Base-by-base conservation (phyloP, 2,797 vertebrate species). In the Carduelis carduelis region DNA sequence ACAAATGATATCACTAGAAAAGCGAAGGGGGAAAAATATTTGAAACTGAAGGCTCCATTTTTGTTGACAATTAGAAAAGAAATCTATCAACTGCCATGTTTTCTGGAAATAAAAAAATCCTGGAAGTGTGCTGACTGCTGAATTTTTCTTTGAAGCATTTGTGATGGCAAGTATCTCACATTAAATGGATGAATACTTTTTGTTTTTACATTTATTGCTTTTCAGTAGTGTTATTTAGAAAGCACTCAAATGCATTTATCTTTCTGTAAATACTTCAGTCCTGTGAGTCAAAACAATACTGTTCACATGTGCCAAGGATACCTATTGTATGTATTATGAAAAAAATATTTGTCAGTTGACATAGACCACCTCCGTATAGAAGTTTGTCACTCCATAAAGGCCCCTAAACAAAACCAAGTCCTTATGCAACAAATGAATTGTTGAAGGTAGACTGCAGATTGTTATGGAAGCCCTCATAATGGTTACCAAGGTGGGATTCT, bases 151-250 rank as follows among this genome's bases (percentile, higher is more conserved):
- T 90, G 79, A 94, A 81, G 61, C 17, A 32, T 75, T 90, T 86
- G 60, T 50, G 44, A 81, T 47, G 44, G 57, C 61, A 93, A 88
- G 64, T 24, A 66, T 44, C 52, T 80, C 37, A 85, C 32, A 19
- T 66, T 49, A 94, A 93, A 95, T 61, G 47, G 83, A 90, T 89
- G 35, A 74, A 18, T 43, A n/a, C 28, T 66, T 72, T 95, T 91
- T 95, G 24, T 78, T 95, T 46, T 81, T 87, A 78, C n/a, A 57
- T 78, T 72, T 89, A 50, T 43, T 65, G 55, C 14, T 43, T 93
- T 91, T 96, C 78, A 85, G 50, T 46, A 78, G 8, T 35, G 32
- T 20, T 69, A 39, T 80, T 91, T 85, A 85, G 61, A 96, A 94
- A 80, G 28, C 28, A 77, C 21, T 75, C 57, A 57, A 91, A n/a